A percentile compares a stretch with the other conserved stretches of the same genome.
Conservation (phyloP, 2,113 vertebrate species). For the Dendropsophus ebraccatus region DNA sequence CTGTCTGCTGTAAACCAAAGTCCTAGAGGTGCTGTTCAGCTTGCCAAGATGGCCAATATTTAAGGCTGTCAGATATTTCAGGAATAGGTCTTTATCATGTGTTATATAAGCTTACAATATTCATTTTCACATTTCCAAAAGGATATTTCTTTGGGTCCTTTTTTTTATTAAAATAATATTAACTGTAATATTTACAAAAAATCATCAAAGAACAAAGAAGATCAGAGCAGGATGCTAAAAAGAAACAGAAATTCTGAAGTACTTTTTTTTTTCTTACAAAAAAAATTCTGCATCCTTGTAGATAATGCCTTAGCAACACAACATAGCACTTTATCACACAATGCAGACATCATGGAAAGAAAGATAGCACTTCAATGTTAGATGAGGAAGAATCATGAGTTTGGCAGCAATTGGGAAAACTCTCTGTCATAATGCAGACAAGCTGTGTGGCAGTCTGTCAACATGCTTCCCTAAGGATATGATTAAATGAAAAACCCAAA, state of each 20-base stretch:
- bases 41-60: no score
- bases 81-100: no score
- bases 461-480: conserved; percentile 60
- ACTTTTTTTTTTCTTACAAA: neutral
- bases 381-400: conserved; percentile 60
- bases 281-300: conserved; percentile 60
- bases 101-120: no score
- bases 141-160: no score
- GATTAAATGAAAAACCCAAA: conserved; percentile 64
- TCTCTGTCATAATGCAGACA: conserved; percentile 64
- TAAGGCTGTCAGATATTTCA: no score
- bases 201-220: neutral
- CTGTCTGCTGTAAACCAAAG: no score
- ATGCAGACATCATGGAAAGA: conserved; percentile 65
- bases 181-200: neutral
- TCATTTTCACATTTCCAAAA: no score
- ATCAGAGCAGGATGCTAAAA: neutral
- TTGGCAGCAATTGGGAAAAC: conserved; percentile 64
- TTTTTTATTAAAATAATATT: no score
- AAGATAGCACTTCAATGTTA: conserved; percentile 68
- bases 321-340: conserved; percentile 69
- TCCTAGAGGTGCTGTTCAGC: no score
- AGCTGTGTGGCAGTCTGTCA: conserved; percentile 59
- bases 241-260: neutral
- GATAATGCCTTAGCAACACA: conserved; percentile 64